Evolutionary conservation across 2,797 vertebrate genomes (phyloP).

Genomic region (Enteromius afrohamiltoni): DNA sequence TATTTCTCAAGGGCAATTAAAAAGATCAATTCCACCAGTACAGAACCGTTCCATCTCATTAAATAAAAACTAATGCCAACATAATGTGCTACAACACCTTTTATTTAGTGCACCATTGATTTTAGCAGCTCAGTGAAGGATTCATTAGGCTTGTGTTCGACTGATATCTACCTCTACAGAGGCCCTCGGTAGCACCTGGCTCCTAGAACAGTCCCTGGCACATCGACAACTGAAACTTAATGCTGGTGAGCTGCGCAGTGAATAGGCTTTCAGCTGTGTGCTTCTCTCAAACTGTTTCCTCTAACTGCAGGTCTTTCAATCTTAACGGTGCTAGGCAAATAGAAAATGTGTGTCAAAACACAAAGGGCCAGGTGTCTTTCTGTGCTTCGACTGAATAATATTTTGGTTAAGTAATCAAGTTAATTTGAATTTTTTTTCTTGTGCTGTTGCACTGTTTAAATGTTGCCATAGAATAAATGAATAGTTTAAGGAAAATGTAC

Average conservation of each 20-base stretch:
- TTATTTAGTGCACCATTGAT: constrained; percentile 72
- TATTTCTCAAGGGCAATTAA: constrained; percentile 61
- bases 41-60: constrained; percentile 58
- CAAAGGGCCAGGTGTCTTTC: constrained; percentile 29
- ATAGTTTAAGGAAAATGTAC: not conserved
- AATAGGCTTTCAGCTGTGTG: constrained; percentile 31
- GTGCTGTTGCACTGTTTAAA: constrained; percentile 6
- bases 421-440: not conserved
- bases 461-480: not conserved
- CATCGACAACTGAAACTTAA: constrained; percentile 47
- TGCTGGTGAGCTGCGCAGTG: constrained; percentile 28
- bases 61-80: constrained; percentile 64
- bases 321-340: constrained; percentile 2
- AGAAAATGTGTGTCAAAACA: constrained; percentile 28
- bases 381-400: not conserved
- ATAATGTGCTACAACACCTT: constrained; percentile 65
- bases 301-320: constrained; percentile 11
- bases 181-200: constrained; percentile 43
- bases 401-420: not conserved
- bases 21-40: constrained; percentile 58
- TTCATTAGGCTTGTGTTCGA: constrained; percentile 67
- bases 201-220: constrained; percentile 36
- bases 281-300: constrained; percentile 20
- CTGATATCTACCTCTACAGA: constrained; percentile 51
- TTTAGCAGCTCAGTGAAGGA: constrained; percentile 65